phyloP scores from a whole-genome alignment of 2,888 invertebrate genomes.

The Lasioglossum morio region DNA sequence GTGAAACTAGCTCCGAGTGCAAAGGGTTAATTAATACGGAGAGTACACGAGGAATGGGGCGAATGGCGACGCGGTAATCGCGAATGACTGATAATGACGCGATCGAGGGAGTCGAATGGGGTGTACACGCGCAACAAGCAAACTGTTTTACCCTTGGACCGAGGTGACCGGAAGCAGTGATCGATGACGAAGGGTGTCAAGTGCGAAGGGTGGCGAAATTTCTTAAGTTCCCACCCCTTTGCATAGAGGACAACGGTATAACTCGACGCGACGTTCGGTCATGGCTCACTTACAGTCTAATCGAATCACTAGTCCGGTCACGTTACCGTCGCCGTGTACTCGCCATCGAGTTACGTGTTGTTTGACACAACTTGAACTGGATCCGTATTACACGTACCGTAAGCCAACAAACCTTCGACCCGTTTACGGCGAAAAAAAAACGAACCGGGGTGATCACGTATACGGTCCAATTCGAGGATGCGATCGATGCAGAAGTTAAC shows the following conservation, averaged over 20 bases:
- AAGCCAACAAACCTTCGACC: neutral
- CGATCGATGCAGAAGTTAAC: neutral
- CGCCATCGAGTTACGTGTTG: slow-evolving; percentile 46
- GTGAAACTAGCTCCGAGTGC: no score
- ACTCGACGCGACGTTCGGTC: slow-evolving; percentile 41
- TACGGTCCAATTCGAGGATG: neutral
- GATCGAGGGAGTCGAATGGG: neutral
- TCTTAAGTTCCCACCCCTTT: slow-evolving; percentile 53
- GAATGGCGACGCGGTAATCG: neutral
- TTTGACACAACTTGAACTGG: slow-evolving; percentile 15
- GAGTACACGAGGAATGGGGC: neutral
- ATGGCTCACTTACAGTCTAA: slow-evolving; percentile 52
- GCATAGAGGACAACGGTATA: slow-evolving; percentile 34
- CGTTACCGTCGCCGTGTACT: slow-evolving; percentile 46
- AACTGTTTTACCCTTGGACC: neutral
- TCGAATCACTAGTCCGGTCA: slow-evolving; percentile 49
- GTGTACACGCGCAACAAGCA: neutral
- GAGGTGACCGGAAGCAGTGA: slow-evolving; percentile 28
- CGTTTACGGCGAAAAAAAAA: neutral
- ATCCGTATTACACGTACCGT: slow-evolving; percentile 3
- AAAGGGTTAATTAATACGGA: no score
- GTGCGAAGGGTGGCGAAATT: slow-evolving; percentile 29
- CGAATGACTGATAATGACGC: neutral
- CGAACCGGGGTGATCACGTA: neutral
- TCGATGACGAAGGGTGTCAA: slow-evolving; percentile 47